phyloP scores from a whole-genome alignment of 2,888 invertebrate genomes.

The Acanthosepion pharaonis region DNA sequence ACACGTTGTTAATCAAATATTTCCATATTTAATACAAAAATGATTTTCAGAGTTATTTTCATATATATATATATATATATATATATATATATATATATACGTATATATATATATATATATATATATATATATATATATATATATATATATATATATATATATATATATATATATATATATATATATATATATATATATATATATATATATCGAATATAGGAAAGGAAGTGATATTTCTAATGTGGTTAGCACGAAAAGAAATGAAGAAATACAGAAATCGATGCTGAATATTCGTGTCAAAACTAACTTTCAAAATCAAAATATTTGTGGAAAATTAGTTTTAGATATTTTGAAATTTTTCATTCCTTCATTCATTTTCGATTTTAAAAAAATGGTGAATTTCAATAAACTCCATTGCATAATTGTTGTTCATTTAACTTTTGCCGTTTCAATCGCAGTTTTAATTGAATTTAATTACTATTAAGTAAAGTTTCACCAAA shows the following conservation, averaged over 20 bases:
- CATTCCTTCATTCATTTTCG: neutral
- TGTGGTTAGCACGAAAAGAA: neutral
- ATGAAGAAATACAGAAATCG: neutral
- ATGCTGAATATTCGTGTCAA: neutral
- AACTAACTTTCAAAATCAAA: neutral
- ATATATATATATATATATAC: too few relatives aligned
- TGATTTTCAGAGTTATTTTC: too few relatives aligned
- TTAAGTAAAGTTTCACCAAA: neutral
- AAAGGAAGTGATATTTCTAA: neutral
- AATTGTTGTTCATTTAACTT: conserved; percentile 33
- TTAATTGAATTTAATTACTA: neutral
- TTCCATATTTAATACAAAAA: neutral
- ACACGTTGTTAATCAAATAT: neutral
- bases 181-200: neutral
- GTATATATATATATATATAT: too few relatives aligned
- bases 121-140: too few relatives aligned
- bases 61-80: too few relatives aligned
- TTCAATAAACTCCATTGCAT: neutral
- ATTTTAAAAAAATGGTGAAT: neutral
- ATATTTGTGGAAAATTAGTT: neutral
- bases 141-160: too few relatives aligned
- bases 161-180: too few relatives aligned
- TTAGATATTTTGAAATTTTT: neutral
- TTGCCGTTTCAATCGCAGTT: neutral
- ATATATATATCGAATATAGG: neutral